Evolutionary conservation across 1,140 invertebrate genomes (phyloP), one percentile per base, ranked within the genome.

Genomic region (Tenebrio molitor): DNA sequence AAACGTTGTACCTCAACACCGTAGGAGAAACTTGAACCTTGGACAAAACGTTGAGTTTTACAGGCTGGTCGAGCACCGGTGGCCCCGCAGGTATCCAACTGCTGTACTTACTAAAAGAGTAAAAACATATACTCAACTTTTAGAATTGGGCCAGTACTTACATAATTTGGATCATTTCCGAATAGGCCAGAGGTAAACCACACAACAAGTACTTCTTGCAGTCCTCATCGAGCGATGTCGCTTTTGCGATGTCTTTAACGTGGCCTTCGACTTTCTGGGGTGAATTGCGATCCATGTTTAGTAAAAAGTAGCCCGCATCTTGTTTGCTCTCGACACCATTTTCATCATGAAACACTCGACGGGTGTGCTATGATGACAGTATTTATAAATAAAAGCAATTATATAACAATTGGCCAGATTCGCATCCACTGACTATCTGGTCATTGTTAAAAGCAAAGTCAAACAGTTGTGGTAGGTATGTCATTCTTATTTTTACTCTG

Each of bases 281-380:
- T 14, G 81, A 81, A 77, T 85, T 84, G 58, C 86, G 81, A 80
- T 90, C 89, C 72, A 87, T 79, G 50, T 87, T 86, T 25, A 86
- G 75, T 44, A 88, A 81, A 84, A 87, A 89, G 69, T 86, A 84
- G n/a, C 87, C 87, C 42, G 87, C 83, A 76, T 89, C 87, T 63
- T 78, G 77, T 36, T 83, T 82, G 1, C 67, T 73, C 8, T 83
- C 65, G 21, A 77, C 68, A 8, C 80, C 81, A 69, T 80, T 74
- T 17, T 79, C 74, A 25, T 86, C 82, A 75, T 85, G 84, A 75
- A 85, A 84, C 34, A 81, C 84, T 73, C 88, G 79, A 46, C 86
- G 81, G 2, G 86, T 83, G 79, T 90, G 88, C 88, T 90, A 69
- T 12, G 79, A 76, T 5, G n/a, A 14, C 10, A n/a, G n/a, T n/a